phyloP scores from a whole-genome alignment of 2,888 invertebrate genomes.

The Xestobium rufovillosum region DNA sequence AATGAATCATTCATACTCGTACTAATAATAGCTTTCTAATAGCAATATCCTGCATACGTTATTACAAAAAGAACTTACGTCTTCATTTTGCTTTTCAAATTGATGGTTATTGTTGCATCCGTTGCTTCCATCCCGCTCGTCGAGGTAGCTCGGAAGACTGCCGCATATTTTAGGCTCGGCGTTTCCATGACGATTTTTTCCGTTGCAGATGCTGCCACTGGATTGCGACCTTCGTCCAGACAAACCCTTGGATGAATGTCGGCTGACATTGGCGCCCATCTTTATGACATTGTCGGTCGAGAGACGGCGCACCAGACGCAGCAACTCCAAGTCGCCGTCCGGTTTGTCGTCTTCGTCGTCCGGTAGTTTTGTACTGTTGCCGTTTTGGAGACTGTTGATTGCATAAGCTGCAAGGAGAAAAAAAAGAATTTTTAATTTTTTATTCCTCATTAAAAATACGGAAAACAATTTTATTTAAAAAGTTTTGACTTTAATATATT shows the following conservation, averaged over 20 bases:
- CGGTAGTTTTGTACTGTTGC: constrained; percentile 5
- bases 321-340: constrained; percentile 45
- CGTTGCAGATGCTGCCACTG: constrained; percentile 67
- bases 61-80: constrained; percentile 28
- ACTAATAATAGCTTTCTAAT: no score
- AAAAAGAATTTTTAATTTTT: no score
- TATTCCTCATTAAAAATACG: no score
- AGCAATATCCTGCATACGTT: no score
- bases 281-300: constrained; percentile 46
- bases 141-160: constrained; percentile 62
- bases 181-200: constrained; percentile 32
- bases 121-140: constrained; percentile 51
- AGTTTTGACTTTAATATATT: no score
- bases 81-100: constrained; percentile 35
- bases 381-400: no score
- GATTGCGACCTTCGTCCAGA: constrained; percentile 66
- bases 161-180: constrained; percentile 43
- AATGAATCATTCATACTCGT: no score
- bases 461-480: no score
- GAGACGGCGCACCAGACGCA: constrained; percentile 37
- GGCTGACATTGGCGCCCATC: constrained; percentile 75
- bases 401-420: no score
- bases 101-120: constrained; percentile 37
- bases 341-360: constrained; percentile 19
- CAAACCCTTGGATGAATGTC: constrained; percentile 64